A percentile compares a stretch with the other conserved stretches of the same genome.
Evolutionary conservation across 2,113 vertebrate species (phyloP).

Genomic region (Illadopsis cleaveri): DNA sequence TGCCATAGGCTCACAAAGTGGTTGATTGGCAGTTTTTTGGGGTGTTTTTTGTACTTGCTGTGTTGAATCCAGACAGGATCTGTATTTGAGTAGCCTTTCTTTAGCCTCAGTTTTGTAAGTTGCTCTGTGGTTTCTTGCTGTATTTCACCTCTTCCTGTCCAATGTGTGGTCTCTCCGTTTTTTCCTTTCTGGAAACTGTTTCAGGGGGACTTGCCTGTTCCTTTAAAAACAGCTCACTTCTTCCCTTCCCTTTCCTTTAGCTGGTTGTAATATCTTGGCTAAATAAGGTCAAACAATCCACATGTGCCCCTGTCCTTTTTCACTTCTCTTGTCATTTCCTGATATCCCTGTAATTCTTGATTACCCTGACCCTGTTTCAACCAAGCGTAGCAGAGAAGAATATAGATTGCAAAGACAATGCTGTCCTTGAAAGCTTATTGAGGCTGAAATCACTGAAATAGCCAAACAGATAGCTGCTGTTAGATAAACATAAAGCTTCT

Average conservation of each 20-base stretch:
- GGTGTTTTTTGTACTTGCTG: background rate
- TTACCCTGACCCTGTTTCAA: background rate
- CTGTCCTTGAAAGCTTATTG: background rate
- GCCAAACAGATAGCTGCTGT: background rate
- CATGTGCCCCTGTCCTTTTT: rapidly evolving
- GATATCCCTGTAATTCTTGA: background rate
- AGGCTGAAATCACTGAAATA: background rate
- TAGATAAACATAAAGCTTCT: background rate
- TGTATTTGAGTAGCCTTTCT: background rate
- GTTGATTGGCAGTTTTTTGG: background rate
- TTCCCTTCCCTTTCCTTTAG: background rate
- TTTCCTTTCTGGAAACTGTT: background rate
- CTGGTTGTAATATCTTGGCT: background rate
- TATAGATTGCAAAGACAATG: background rate
- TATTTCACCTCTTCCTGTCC: background rate
- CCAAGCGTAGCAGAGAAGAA: background rate
- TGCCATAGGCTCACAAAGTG: background rate
- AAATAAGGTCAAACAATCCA: background rate
- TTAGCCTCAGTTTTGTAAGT: background rate
- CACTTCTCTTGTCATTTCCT: background rate
- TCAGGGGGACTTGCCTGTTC: background rate
- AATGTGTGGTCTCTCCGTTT: rapidly evolving
- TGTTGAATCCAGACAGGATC: background rate
- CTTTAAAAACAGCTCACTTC: background rate
- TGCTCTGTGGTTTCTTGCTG: background rate